Conservation (phyloP, 2,113 vertebrate genomes). For the Eurypyga helias region DNA sequence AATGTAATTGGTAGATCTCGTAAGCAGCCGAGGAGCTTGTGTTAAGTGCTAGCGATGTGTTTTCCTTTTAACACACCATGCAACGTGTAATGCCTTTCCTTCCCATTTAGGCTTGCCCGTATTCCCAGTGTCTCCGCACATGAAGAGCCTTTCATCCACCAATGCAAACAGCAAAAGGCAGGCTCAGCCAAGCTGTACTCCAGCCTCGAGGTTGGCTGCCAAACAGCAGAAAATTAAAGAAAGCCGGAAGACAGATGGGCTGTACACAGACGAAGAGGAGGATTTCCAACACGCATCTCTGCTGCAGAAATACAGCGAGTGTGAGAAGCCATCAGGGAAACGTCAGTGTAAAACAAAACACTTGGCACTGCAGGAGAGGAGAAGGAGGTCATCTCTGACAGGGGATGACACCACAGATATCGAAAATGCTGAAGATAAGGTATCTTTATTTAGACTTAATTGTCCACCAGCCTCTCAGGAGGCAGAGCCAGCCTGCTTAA, state of each 20-base stretch:
- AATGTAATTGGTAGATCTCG: slow-evolving; percentile 76
- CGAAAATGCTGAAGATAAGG: slow-evolving; percentile 84
- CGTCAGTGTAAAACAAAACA: slow-evolving; percentile 99
- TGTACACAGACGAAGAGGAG: slow-evolving; percentile 84
- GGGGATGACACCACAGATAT: slow-evolving; percentile 79
- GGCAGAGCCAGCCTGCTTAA: slow-evolving; percentile 21
- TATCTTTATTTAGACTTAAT: slow-evolving; percentile 72
- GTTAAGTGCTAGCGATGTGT: slow-evolving; percentile 73
- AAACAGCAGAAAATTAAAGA: slow-evolving; percentile 90
- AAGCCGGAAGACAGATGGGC: slow-evolving; percentile 83
- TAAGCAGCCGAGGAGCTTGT: slow-evolving; percentile 70
- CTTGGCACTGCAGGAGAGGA: slow-evolving; percentile 88
- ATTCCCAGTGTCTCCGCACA: slow-evolving; percentile 77
- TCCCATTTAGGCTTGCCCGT: slow-evolving; percentile 76
- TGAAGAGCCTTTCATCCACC: slow-evolving; percentile 81
- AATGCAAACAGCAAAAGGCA: slow-evolving; percentile 83
- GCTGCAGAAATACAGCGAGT: slow-evolving; percentile 88
- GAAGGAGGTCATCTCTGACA: slow-evolving; percentile 74
- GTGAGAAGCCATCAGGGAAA: slow-evolving; percentile 98
- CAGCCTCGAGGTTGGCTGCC: slow-evolving; percentile 84
- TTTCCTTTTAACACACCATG: slow-evolving; percentile 70
- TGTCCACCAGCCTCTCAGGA: not conserved
- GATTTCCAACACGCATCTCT: slow-evolving; percentile 81
- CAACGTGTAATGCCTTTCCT: slow-evolving; percentile 78
- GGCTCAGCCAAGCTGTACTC: slow-evolving; percentile 81